These are phyloP conservation scores for Maccullochella peelii DNA, from an alignment of 2,113 vertebrate genomes.

Conservation along the genomic window DNA sequence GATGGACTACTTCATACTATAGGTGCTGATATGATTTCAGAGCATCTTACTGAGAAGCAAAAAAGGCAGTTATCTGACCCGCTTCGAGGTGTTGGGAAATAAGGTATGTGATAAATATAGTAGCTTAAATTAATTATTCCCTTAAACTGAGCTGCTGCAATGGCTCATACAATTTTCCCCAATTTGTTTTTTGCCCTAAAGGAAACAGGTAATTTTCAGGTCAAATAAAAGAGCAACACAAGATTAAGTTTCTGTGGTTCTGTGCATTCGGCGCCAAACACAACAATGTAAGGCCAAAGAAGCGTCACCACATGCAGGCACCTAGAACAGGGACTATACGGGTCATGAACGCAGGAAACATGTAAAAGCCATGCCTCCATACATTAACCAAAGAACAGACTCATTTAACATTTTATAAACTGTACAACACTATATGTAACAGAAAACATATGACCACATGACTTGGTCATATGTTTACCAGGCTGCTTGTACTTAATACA, in stretches of 20 bases:
- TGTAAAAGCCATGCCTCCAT: neutral
- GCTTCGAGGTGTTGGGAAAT: slow-evolving; percentile 33
- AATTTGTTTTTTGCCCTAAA: slow-evolving; percentile 4
- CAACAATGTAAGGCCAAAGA: slow-evolving; percentile 48
- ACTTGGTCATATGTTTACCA: neutral
- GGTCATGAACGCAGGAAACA: neutral
- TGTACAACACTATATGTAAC: neutral
- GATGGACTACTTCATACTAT: slow-evolving; percentile 27
- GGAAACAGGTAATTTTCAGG: slow-evolving; percentile 53
- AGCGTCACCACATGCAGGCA: slow-evolving; percentile 10
- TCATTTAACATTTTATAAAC: slow-evolving; percentile 14
- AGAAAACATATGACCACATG: neutral
- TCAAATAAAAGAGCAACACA: slow-evolving; percentile 63
- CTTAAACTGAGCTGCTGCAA: slow-evolving; percentile 37
- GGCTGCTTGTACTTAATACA: neutral
- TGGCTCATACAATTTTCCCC: slow-evolving; percentile 11
- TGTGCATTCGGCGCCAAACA: slow-evolving; percentile 62
- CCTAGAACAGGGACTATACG: neutral
- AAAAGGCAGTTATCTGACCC: slow-evolving; percentile 26
- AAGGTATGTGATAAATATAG: slow-evolving; percentile 49
- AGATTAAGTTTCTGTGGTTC: slow-evolving; percentile 56
- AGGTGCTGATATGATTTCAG: slow-evolving; percentile 48
- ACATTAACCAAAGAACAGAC: neutral
- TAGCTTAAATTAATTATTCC: slow-evolving; percentile 38
- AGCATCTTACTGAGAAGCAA: slow-evolving; percentile 15